Percentiles rank a stretch among this genome's conserved stretches.
These are phyloP conservation scores for Leucophenga montana DNA, from an alignment of 2,888 invertebrate species.

Conservation along the genomic window DNA sequence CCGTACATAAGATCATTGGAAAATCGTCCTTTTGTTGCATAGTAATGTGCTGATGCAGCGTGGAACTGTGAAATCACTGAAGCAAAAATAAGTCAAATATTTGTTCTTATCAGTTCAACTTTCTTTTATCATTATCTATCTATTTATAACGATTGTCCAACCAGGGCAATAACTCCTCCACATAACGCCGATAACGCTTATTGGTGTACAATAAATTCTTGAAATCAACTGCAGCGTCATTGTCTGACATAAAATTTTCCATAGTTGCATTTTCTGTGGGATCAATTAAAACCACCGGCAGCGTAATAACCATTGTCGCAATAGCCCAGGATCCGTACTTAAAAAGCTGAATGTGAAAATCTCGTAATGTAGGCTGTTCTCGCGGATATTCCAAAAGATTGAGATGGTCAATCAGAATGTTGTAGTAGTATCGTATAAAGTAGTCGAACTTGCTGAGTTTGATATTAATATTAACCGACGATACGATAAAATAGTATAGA, in stretches of 20 bases:
- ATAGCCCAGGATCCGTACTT: constrained; percentile 55
- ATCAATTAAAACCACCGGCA: constrained; percentile 50
- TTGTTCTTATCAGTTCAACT: neutral
- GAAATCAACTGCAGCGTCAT: constrained; percentile 42
- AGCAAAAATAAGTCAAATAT: neutral
- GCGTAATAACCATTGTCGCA: constrained; percentile 13
- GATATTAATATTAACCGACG: constrained; percentile 50
- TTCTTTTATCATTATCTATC: neutral
- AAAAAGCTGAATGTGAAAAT: constrained; percentile 52
- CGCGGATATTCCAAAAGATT: constrained; percentile 50
- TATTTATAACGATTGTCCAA: constrained; percentile 60
- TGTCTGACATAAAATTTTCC: constrained; percentile 46
- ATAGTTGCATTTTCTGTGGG: constrained; percentile 51
- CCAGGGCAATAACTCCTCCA: constrained; percentile 64
- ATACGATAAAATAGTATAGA: constrained; percentile 47
- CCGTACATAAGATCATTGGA: constrained; percentile 35
- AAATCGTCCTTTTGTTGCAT: constrained; percentile 51
- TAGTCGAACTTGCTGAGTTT: constrained; percentile 55
- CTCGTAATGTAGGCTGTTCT: constrained; percentile 49
- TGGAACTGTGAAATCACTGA: constrained; percentile 65
- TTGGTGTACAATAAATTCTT: constrained; percentile 56
- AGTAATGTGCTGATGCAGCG: constrained; percentile 62
- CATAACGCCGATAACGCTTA: constrained; percentile 55
- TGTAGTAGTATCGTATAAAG: constrained; percentile 56
- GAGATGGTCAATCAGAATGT: constrained; percentile 52